Evolutionary conservation across 1,140 invertebrate species (phyloP), one percentile per base, ranked within the genome.

Genomic region (Euura lappo): DNA sequence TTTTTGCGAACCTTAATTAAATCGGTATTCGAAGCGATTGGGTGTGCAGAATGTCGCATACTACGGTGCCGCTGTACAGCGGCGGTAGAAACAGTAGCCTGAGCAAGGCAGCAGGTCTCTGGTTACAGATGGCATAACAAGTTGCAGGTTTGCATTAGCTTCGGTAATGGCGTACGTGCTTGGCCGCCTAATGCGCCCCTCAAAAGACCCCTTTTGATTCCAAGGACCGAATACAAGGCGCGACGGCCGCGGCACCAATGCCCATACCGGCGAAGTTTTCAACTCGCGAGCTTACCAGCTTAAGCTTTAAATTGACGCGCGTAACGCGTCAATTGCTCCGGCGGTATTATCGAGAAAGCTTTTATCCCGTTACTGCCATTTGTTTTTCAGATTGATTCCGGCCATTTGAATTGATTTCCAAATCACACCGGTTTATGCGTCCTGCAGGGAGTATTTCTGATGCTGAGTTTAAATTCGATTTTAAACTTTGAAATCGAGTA

Each of bases 121-220:
- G 76, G 79, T 84, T 84, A 80, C 82, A 81, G 81, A 83, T 82
- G 81, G 79, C 83, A 81, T 81, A 82, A 81, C 79, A 78, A 83
- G 79, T 81, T 79, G 81, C 81, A 81, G 80, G 81, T 84, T 81
- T 81, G 78, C 82, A 83, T 84, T 84, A 82, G 82, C 80, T 77
- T 75, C 73, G 78, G 77, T 85, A 85, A 84, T 85, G 80, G 83
- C 74, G 81, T 83, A 83, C 81, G 83, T 85, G 81, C 82, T 80
- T 79, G 78, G 79, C 80, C 80, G 77, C 79, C 80, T 79, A 79
- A 80, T 82, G 80, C 74, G 74, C 75, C 73, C 51, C 51, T 60
- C 51, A 6, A 60, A 60, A 60, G 51, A 28, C 51, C 51, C 51
- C 51, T 60, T 60, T 60, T 11, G 51, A 60, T 60, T 60, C 51